A percentile compares a stretch with the other conserved stretches of the same genome.
These are phyloP conservation scores for Amitus sp. DNA, from an alignment of 2,888 invertebrate genomes.

Conservation along the genomic window DNA sequence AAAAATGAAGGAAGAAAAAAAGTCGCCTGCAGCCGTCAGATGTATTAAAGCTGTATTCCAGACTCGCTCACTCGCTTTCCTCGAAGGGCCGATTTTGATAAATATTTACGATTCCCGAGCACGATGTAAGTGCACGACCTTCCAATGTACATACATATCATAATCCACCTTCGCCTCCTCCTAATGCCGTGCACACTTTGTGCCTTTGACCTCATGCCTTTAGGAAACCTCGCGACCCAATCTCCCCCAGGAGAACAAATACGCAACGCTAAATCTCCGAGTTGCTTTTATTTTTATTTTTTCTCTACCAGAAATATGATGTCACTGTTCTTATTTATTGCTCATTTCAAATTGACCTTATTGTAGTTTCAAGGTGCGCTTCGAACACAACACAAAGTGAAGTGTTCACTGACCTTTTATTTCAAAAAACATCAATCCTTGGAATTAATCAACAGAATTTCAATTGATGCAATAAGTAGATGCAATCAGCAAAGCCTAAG, in stretches of 20 bases:
- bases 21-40: conserved; percentile 8
- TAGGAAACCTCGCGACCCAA: conserved; percentile 15
- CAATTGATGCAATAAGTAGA: no score
- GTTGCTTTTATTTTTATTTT: conserved; percentile 2
- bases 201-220: conserved; percentile 12
- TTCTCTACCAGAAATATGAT: not conserved
- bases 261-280: conserved; percentile 7
- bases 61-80: conserved; percentile 21
- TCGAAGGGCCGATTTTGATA: conserved; percentile 54
- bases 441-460: no score
- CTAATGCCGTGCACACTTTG: conserved; percentile 6
- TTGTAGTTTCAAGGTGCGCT: no score
- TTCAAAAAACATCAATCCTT: no score
- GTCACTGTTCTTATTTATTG: not conserved
- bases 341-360: not conserved
- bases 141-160: conserved; percentile 17
- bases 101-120: conserved; percentile 52
- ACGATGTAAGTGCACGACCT: conserved; percentile 9
- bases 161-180: conserved; percentile 7
- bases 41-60: conserved; percentile 14
- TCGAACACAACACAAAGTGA: no score
- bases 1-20: not conserved
- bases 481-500: no score
- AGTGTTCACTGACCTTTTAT: no score
- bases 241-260: conserved; percentile 27